Percentiles rank a stretch among this genome's conserved stretches.
Evolutionary conservation across 2,888 invertebrate species (phyloP).

Genomic region (Euplexia lucipara): DNA sequence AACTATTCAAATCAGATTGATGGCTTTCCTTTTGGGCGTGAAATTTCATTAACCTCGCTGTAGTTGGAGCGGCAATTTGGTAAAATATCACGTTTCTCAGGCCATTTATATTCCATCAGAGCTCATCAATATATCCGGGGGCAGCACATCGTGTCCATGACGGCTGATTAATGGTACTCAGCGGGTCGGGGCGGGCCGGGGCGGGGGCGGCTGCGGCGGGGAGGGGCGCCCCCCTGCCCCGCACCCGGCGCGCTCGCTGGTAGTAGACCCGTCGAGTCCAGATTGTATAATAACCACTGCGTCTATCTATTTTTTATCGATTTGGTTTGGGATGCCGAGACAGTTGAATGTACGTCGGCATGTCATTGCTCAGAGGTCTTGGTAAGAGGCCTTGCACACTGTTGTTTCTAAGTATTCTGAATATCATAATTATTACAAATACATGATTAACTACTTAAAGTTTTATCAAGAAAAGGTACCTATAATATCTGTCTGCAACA

Average conservation of each 20-base stretch:
- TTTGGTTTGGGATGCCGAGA: constrained; percentile 34
- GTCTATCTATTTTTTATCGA: constrained; percentile 58
- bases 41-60: constrained; percentile 62
- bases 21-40: constrained; percentile 57
- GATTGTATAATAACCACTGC: constrained; percentile 57
- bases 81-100: constrained; percentile 67
- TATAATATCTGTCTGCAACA: no score
- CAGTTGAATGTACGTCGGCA: constrained; percentile 35
- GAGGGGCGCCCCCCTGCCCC: constrained; percentile 5
- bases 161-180: constrained; percentile 70
- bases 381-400: constrained; percentile 12
- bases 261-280: constrained; percentile 51
- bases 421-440: neutral
- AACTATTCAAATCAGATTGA: constrained; percentile 44
- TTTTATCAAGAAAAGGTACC: no score
- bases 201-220: constrained; percentile 41
- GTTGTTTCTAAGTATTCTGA: neutral
- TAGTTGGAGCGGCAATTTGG: constrained; percentile 53
- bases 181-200: constrained; percentile 53
- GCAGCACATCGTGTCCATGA: constrained; percentile 62
- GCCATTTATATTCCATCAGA: constrained; percentile 66
- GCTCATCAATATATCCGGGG: constrained; percentile 66
- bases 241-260: constrained; percentile 15
- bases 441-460: neutral
- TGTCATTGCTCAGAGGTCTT: constrained; percentile 41